Evolutionary conservation across 2,113 vertebrate species (phyloP).

Genomic region (Neolamprologus kungweensis): DNA sequence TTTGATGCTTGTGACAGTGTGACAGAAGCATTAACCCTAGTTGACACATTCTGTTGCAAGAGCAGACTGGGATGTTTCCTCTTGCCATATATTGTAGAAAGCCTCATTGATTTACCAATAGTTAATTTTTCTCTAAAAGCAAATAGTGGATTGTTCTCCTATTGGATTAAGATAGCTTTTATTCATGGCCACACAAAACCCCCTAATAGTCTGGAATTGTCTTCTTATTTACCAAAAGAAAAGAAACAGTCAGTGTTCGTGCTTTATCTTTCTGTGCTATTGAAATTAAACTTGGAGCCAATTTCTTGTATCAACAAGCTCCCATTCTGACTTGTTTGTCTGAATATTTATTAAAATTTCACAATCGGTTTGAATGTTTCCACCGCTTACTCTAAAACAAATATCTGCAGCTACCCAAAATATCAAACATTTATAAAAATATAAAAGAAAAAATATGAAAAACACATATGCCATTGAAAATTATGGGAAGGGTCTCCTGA

Average conservation of each 20-base stretch:
- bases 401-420: conserved; percentile 36
- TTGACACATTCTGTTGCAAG: not conserved
- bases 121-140: not conserved
- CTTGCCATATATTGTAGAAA: not conserved
- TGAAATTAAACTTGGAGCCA: conserved; percentile 29
- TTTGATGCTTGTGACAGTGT: not conserved
- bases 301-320: conserved; percentile 7
- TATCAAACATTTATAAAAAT: conserved; percentile 60
- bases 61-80: not conserved
- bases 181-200: conserved; percentile 5
- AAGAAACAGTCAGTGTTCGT: not conserved
- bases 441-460: conserved; percentile 13
- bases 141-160: conserved; percentile 50
- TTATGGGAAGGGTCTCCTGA: not conserved
- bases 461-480: conserved; percentile 48
- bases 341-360: conserved; percentile 59
- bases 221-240: conserved; percentile 26
- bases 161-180: conserved; percentile 9
- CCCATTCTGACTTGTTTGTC: conserved; percentile 37
- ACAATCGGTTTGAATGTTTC: conserved; percentile 50
- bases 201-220: conserved; percentile 35
- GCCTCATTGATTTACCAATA: not conserved
- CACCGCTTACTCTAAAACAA: conserved; percentile 19
- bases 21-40: not conserved
- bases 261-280: conserved; percentile 43